Base-by-base conservation (phyloP, 2,888 invertebrate species). In the Volucella zonaria region DNA sequence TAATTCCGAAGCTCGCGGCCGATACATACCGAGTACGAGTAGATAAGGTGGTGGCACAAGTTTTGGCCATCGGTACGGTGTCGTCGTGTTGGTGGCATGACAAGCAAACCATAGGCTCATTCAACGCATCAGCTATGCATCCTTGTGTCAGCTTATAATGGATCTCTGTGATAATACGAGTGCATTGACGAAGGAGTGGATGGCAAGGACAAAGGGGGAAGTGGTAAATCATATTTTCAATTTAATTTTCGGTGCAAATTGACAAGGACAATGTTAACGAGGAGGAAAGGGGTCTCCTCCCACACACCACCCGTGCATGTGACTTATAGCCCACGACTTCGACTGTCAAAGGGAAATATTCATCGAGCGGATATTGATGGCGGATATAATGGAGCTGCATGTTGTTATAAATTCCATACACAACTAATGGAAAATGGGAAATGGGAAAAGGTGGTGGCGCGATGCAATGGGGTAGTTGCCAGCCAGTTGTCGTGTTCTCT, bases 301-400 rank as follows among this genome's bases (percentile, higher is more conserved):
- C 38, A 42, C 4, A 38, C 52, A 11, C 38, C 52, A 11, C 38
- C 11, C n/a, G 4, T 18, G 12, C 49, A 18, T 12, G 43, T 45
- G 31, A 31, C 14, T 62, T 23, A 18, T 10, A 42, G 18, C 47
- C 56, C 51, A 51, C 49, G 64, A 66, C 49, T 49, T 40, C 74
- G 51, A 66, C 80, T 76, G 76, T 77, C 85, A 85, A 85, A 85
- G 76, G 73, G 85, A 85, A 85, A 85, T 85, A 85, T 85, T 85
- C 85, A 85, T 85, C 68, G 81, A 77, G 77, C 81, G 85, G 81
- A 85, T 85, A 85, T 85, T 81, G 81, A 85, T 85, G 85, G 80
- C 31, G 81, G 76, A 85, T 81, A 85, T 85, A 85, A 81, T 81
- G 76, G 85, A 81, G 77, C 71, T 81, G 81, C 73, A 85, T 85